These are phyloP conservation scores for Ploceus nigricollis DNA, from an alignment of 2,113 vertebrate genomes.

Conservation along the genomic window DNA sequence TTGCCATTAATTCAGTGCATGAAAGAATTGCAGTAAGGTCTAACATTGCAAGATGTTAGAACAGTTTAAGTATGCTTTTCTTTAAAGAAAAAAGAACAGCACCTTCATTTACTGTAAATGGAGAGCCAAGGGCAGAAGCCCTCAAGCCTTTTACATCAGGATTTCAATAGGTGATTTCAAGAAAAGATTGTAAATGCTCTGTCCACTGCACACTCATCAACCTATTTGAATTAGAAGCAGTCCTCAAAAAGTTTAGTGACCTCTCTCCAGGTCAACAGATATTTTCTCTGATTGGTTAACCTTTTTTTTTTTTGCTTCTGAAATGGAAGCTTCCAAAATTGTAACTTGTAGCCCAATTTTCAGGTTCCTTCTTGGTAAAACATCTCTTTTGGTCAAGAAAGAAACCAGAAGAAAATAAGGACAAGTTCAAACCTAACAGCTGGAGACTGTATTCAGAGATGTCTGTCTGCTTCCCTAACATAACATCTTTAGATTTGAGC, in stretches of 20 bases:
- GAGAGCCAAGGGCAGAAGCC: not conserved
- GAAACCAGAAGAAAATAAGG: not conserved
- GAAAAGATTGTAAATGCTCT: not conserved
- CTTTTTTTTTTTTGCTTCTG: not conserved
- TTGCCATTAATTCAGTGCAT: slow-evolving; percentile 15
- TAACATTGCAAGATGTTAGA: slow-evolving; percentile 21
- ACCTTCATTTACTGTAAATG: not conserved
- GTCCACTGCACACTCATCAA: not conserved
- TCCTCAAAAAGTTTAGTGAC: not conserved
- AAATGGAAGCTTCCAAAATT: not conserved
- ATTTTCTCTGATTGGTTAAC: not conserved
- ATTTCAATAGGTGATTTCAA: not conserved
- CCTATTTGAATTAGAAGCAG: not conserved
- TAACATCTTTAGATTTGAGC: not conserved
- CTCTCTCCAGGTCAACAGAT: not conserved
- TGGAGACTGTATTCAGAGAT: not conserved
- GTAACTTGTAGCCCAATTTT: not conserved
- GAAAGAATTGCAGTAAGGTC: not conserved
- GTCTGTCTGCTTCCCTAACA: not conserved
- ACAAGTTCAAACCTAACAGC: not conserved
- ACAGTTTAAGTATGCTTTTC: slow-evolving; percentile 20
- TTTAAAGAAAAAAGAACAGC: not conserved
- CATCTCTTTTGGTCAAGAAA: not conserved
- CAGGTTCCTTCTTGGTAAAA: not conserved
- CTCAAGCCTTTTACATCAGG: not conserved